Evolutionary conservation across 2,797 vertebrate genomes (phyloP), one percentile per base, ranked within the genome.

Genomic region (Scolopax bukidnonensis): DNA sequence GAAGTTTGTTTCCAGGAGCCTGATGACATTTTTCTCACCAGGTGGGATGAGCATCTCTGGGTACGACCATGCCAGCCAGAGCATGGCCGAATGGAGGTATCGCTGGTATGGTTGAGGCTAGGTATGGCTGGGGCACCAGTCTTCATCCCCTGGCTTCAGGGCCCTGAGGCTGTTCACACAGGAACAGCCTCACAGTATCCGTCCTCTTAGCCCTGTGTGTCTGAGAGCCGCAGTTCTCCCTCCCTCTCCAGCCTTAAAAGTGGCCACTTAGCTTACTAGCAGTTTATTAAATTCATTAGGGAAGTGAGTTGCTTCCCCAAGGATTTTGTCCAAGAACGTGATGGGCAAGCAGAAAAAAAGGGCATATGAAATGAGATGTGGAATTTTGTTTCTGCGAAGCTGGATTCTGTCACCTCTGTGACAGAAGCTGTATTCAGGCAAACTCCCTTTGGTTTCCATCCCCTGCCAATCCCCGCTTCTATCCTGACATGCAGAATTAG

Each of bases 91-190:
- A 32, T 33, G 47, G 53, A 67, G 50, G 14, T 17, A 13, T 20
- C 19, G 41, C 36, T 36, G 24, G 43, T 3, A 25, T 4, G 4
- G 13, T 41, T 7, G 17, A 5, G 32, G 3, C 32, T 36, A 36
- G 24, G 43, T 3, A 25, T 4, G 4, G 13, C 45, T 7, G 17
- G 5, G 32, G 3, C 32, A 27, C 43, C 30, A 19, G 16, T 16
- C 17, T 59, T 82, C 4, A 6, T 2, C 17, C 14, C 33, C 0
- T 0, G 2, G 23, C 33, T 59, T 38, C 13, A 9, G 0, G 1
- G 20, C 38, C 71, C 43, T 45, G 45, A 41, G 71, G 32, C 14
- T n/a, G 6, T 60, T 68, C 61, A 41, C 25, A 8, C 17, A 38
- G 38, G 51, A 85, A n/a, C 69, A 81, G 45, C 24, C 50, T 70